Base-by-base conservation (phyloP, 35 echinoderm and acorn worm genomes). In the Apostichopus californicus region DNA sequence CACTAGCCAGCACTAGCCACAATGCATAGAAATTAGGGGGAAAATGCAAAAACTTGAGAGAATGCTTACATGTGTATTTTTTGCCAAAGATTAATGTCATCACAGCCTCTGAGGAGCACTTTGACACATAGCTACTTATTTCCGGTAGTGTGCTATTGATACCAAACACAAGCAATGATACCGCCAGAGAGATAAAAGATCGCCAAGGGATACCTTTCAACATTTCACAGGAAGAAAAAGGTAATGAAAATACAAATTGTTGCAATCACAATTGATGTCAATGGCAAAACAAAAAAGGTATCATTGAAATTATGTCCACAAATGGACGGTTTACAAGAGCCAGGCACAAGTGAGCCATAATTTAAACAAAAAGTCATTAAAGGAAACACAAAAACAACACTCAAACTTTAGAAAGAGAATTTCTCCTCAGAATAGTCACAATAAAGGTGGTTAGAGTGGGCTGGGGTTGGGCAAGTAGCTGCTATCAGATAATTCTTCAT, bases 41-140 rank as follows among this genome's bases (percentile, higher is more conserved):
- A 91, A 79, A 91, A 91, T 91, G 89, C 89, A 91, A 91, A 73
- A 78, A 91, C 55, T 78, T 79, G 77, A 91, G 20, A 91, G 25
- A 79, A 91, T 91, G 89, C 89, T 91, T 91, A 91, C 89, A 78
- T 91, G 89, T 91, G 89, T 91, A 91, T 54, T 91, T 91, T 59
- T 77, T 91, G 26, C 89, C 89, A 91, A 91, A 91, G 89, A 91
- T 78, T 26, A 91, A 79, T 72, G 77, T 79, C 71, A 91, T 54
- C 15, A 91, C 71, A 54, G 89, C 89, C 15, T 55, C 77, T 54
- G 54, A 53, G 6, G 89, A 78, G 54, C 71, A 77, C 73, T 78
- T 59, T 57, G 71, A 91, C n/a, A 78, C 77, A 79, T 91, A 91
- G 89, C 89, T 91, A 60, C 89, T 34, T 26, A 78, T 60, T 59